Conservation (phyloP, 2,888 invertebrate species). For the Anarsia innoxiella region DNA sequence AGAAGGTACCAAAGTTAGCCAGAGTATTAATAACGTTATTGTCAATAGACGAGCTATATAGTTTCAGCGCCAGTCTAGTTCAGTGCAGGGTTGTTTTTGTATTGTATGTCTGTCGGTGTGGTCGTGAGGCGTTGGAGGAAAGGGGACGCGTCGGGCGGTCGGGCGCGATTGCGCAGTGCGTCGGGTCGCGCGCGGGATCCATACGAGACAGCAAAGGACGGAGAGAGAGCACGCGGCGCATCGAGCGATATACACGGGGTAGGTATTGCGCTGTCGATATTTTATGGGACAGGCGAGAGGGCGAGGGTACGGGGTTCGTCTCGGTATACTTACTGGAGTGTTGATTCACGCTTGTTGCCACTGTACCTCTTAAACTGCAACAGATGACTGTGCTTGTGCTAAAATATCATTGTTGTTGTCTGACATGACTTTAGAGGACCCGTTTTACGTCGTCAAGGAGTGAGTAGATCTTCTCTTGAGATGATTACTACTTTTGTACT, state of each 20-base stretch:
- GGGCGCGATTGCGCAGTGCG: constrained; percentile 54
- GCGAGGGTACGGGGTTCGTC: no score
- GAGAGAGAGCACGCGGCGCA: constrained; percentile 44
- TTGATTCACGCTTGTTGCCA: constrained; percentile 20
- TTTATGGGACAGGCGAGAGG: constrained; percentile 66
- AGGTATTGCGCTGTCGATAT: constrained; percentile 62
- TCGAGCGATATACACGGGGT: constrained; percentile 47
- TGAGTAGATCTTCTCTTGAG: constrained; percentile 79
- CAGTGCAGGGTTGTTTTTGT: no score
- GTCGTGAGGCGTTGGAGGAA: no score
- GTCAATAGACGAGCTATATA: no score
- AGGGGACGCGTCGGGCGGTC: no score
- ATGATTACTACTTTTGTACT: no score
- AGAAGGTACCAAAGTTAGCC: no score
- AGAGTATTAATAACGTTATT: no score
- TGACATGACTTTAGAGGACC: constrained; percentile 99
- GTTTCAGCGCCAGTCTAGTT: no score
- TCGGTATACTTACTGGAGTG: constrained; percentile 35
- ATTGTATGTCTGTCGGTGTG: no score
- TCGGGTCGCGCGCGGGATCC: constrained; percentile 26
- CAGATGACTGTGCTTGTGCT: constrained; percentile 46
- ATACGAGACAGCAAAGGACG: constrained; percentile 55
- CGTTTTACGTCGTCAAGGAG: constrained; percentile 99
- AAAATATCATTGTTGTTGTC: constrained; percentile 49
- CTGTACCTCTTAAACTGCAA: constrained; percentile 22